Evolutionary conservation across 1,140 invertebrate species (phyloP), one percentile per base, ranked within the genome.

Genomic region (Colletes gigas): DNA sequence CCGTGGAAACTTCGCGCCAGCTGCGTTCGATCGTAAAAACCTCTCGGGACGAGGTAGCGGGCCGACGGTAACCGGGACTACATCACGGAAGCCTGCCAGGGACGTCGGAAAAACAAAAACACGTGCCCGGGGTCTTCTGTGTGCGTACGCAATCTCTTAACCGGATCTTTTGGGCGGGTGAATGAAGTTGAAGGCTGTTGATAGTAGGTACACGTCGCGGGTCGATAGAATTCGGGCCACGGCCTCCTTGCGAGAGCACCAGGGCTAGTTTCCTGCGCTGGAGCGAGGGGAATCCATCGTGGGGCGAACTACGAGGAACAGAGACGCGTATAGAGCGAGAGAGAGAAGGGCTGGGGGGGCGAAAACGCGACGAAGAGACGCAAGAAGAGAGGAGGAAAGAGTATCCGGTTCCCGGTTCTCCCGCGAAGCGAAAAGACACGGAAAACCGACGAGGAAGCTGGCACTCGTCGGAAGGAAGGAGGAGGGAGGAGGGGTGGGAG

Each of bases 221-320:
- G 83, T 88, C 87, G 87, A 88, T 88, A 88, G 83, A 88, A 88
- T 88, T 88, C 87, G 86, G 87, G 87, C 86, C 87, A 88, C 78
- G 86, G 87, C 81, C 86, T 85, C 83, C 70, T 84, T 82, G 74
- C 66, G 50, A 62, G 78, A 62, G 72, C 79, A 44, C 44, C 73
- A 62, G 84, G 78, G 84, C 78, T 86, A 73, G 81, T 68, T 72
- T 60, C 54, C 65, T 21, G 52, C 9, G 44, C 17, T 15, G 21
- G 12, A 39, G 62, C 63, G 39, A 68, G 62, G 57, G 73, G 60
- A 50, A 52, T 68, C 52, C 57, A 55, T 15, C 44, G 55, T n/a
- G 59, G 14, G 41, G 44, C 19, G 44, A 7, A 65, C 41, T 3
- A 65, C 62, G 70, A 74, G 71, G 41, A 50, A 50, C 8, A 9